Percentiles rank a stretch among this genome's conserved stretches.
Evolutionary conservation across 2,113 vertebrate species (phyloP).

Genomic region (Rhodinocichla rosea): DNA sequence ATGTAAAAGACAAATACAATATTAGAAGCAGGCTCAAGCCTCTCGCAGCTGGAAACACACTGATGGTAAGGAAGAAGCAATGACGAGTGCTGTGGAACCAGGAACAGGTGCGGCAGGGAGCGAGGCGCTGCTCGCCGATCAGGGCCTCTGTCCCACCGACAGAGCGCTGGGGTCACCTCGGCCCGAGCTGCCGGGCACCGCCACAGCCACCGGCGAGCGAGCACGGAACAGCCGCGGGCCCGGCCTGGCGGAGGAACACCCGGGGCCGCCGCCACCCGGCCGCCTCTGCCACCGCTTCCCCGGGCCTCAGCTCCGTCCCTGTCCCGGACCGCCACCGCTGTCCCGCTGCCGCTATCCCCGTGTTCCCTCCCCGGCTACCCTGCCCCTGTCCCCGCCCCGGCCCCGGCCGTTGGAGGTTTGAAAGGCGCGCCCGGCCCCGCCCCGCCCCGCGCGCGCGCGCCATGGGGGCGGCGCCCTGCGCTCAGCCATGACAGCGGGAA

Average conservation of each 20-base stretch:
- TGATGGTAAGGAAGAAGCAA: background rate
- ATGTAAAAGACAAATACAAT: background rate
- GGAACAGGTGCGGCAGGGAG: background rate
- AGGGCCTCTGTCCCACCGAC: background rate
- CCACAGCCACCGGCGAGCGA: too few relatives aligned
- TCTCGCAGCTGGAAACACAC: rapidly evolving
- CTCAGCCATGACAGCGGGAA: background rate
- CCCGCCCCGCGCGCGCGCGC: background rate
- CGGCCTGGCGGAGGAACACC: background rate
- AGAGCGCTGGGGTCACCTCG: background rate
- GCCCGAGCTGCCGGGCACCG: background rate
- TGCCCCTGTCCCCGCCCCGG: background rate
- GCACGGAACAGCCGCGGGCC: background rate
- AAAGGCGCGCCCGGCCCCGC: background rate
- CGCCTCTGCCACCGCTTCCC: background rate
- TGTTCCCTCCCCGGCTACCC: too few relatives aligned
- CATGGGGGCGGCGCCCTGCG: background rate
- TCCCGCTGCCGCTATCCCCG: too few relatives aligned
- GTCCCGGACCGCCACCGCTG: background rate
- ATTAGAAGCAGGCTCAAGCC: background rate
- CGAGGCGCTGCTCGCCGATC: rapidly evolving
- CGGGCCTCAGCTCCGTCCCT: background rate
- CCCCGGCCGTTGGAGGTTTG: background rate
- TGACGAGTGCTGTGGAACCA: rapidly evolving
- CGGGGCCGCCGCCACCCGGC: background rate